Evolutionary conservation across 2,797 vertebrate genomes (phyloP).

Genomic region (Muscicapa comitata): DNA sequence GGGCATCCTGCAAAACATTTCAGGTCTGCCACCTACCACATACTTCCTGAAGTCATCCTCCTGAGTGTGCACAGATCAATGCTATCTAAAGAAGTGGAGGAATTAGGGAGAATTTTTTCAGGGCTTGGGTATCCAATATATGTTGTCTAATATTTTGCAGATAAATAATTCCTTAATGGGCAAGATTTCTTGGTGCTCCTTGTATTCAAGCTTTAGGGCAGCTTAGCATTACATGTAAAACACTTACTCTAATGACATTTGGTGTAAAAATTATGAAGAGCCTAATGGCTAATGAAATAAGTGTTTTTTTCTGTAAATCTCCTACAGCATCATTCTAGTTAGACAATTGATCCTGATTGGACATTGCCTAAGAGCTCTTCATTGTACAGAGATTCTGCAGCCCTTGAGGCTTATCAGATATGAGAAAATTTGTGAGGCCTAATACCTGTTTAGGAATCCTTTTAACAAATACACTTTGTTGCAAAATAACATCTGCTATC

Average conservation of each 20-base stretch:
- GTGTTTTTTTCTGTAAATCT: background rate
- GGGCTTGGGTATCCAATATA: background rate
- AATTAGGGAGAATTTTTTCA: background rate
- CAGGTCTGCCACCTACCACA: background rate
- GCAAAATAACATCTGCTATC: background rate
- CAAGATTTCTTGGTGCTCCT: background rate
- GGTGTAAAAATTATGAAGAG: background rate
- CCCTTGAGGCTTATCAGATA: background rate
- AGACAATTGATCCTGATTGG: background rate
- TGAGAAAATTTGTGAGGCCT: background rate
- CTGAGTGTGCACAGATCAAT: background rate
- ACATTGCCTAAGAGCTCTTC: background rate
- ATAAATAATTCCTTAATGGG: background rate
- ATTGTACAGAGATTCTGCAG: background rate
- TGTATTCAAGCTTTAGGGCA: background rate
- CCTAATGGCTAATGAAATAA: background rate
- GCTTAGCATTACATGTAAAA: background rate
- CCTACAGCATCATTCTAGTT: background rate
- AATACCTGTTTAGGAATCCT: background rate
- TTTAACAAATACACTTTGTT: background rate
- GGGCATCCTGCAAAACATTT: background rate
- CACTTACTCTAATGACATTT: background rate
- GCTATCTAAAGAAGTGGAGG: background rate
- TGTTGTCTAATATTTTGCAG: background rate
- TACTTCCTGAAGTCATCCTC: background rate